A percentile compares a stretch with the other conserved stretches of the same genome.
Conservation (phyloP, 2,113 vertebrate genomes). For the Chlorocebus sabaeus region DNA sequence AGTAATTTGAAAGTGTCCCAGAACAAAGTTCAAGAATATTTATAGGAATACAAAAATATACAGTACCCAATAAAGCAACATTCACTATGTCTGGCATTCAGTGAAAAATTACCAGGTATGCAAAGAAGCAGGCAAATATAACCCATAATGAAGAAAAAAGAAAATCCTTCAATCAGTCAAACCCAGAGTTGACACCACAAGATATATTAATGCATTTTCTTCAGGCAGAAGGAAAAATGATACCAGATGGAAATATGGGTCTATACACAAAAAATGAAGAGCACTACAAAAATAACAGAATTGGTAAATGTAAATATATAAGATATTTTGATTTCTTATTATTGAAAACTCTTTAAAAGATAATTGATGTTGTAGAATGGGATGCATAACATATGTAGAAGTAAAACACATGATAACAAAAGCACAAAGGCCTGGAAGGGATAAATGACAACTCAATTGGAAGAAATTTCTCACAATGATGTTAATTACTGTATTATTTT, state of each 20-base stretch:
- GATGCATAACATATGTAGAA: not conserved
- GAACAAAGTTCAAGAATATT: constrained; percentile 52
- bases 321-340: not conserved
- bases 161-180: constrained; percentile 42
- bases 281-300: not conserved
- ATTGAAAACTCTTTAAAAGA: constrained; percentile 28
- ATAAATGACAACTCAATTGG: not conserved
- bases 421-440: not conserved
- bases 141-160: not conserved
- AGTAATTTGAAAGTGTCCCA: constrained; percentile 19
- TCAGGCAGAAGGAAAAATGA: constrained; percentile 43
- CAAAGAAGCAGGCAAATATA: constrained; percentile 51
- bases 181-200: constrained; percentile 21
- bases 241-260: constrained; percentile 16
- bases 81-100: constrained; percentile 38
- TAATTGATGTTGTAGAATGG: not conserved
- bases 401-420: not conserved
- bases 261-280: not conserved
- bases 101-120: constrained; percentile 45
- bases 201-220: constrained; percentile 33
- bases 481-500: not conserved
- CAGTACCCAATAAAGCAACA: constrained; percentile 3
- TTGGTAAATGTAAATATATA: not conserved
- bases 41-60: constrained; percentile 31
- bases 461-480: not conserved